Conservation (phyloP, 2,888 invertebrate species). For the Phortica okadai region DNA sequence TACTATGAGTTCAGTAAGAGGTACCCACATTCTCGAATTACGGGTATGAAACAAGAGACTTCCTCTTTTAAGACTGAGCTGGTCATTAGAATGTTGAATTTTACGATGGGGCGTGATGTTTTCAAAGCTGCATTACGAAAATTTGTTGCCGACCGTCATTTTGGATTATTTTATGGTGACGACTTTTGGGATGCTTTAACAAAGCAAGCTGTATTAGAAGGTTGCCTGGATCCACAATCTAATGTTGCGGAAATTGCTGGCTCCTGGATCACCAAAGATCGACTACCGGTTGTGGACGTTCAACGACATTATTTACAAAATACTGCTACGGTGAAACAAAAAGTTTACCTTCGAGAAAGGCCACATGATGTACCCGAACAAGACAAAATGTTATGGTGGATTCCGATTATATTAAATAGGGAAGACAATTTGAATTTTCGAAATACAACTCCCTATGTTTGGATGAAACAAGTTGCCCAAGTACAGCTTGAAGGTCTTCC, state of each 20-base stretch:
- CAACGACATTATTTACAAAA: conserved; percentile 82
- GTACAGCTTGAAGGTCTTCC: conserved; percentile 79
- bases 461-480: conserved; percentile 81
- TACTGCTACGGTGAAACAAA: conserved; percentile 80
- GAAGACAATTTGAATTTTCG: conserved; percentile 80
- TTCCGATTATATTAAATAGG: conserved; percentile 82
- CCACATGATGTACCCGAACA: conserved; percentile 85
- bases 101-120: conserved; percentile 86
- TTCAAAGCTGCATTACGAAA: conserved; percentile 85
- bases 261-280: conserved; percentile 89
- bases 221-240: conserved; percentile 78
- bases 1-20: conserved; percentile 89
- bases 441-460: conserved; percentile 79
- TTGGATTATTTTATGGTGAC: conserved; percentile 85
- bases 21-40: conserved; percentile 86
- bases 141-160: conserved; percentile 83
- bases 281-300: conserved; percentile 86
- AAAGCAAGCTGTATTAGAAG: conserved; percentile 81
- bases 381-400: conserved; percentile 85
- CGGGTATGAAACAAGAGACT: conserved; percentile 84
- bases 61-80: conserved; percentile 86
- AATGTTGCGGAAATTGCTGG: conserved; percentile 85
- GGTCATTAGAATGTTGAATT: conserved; percentile 92
- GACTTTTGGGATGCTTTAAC: conserved; percentile 88
- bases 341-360: conserved; percentile 84